Percentiles rank a stretch among this genome's conserved stretches.
These are phyloP conservation scores for Drosophila tropicalis DNA, from an alignment of 1,140 invertebrate species.

Conservation along the genomic window DNA sequence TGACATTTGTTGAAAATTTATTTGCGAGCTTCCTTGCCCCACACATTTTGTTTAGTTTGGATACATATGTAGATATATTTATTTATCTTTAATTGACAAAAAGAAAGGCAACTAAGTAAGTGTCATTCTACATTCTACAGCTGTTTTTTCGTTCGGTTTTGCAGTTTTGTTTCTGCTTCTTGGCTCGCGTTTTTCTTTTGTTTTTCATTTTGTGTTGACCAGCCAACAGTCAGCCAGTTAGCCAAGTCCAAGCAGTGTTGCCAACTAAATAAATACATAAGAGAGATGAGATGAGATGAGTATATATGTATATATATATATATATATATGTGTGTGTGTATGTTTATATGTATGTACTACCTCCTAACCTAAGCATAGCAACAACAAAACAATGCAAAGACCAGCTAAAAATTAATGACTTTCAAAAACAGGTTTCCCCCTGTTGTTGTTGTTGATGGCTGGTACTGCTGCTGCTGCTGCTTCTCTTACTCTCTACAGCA, in stretches of 20 bases:
- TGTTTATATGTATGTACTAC: slow-evolving; percentile 9
- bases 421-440: slow-evolving; percentile 72
- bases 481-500: slow-evolving; percentile 27
- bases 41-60: no score
- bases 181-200: slow-evolving; percentile 11
- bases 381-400: slow-evolving; percentile 61
- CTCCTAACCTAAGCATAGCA: slow-evolving; percentile 43
- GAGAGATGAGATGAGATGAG: not conserved
- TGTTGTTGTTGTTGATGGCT: slow-evolving; percentile 42
- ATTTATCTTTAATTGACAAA: slow-evolving; percentile 5
- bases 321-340: no score
- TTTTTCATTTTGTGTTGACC: slow-evolving; percentile 26
- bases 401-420: slow-evolving; percentile 66
- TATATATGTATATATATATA: slow-evolving; percentile 18
- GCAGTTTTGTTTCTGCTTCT: not conserved
- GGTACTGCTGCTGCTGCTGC: slow-evolving; percentile 25
- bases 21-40: no score
- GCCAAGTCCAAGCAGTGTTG: slow-evolving; percentile 38
- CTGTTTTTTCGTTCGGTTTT: slow-evolving; percentile 33
- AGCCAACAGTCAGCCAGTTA: not conserved
- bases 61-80: no score
- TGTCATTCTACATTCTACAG: slow-evolving; percentile 27
- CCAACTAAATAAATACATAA: slow-evolving; percentile 58
- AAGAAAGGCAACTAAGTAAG: not conserved
- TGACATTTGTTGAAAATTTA: no score